Conservation (phyloP, 2,888 invertebrate genomes). For the Cryptocephalus moraei region DNA sequence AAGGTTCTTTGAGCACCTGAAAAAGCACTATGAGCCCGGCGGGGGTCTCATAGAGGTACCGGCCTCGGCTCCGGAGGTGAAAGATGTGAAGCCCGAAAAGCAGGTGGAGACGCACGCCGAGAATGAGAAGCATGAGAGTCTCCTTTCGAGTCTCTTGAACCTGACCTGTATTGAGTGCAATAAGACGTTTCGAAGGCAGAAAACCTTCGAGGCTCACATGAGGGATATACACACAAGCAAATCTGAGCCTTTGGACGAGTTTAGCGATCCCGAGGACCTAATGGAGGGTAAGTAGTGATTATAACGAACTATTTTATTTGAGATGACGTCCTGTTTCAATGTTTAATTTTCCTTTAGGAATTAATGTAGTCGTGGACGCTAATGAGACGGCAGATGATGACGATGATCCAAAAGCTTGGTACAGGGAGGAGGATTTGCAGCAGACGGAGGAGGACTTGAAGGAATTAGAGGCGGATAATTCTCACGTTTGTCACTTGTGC, state of each 20-base stretch:
- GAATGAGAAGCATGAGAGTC: constrained; percentile 19
- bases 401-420: constrained; percentile 33
- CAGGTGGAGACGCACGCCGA: not conserved
- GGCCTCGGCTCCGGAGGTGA: constrained; percentile 2
- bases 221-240: constrained; percentile 45
- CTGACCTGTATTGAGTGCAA: constrained; percentile 37
- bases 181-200: constrained; percentile 53
- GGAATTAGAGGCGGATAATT: constrained; percentile 35
- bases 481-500: constrained; percentile 35
- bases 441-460: constrained; percentile 39
- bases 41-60: constrained; percentile 8
- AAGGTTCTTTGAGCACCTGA: constrained; percentile 75
- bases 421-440: constrained; percentile 37
- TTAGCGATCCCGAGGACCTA: constrained; percentile 78
- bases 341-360: constrained; percentile 35
- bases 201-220: constrained; percentile 52
- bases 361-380: constrained; percentile 62
- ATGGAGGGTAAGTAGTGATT: constrained; percentile 48
- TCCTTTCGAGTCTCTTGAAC: constrained; percentile 29
- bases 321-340: no score
- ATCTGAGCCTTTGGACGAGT: constrained; percentile 52
- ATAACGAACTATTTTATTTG: no score
- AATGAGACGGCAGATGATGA: constrained; percentile 29
- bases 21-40: constrained; percentile 65
- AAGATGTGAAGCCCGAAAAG: constrained; percentile 6